phyloP scores from a whole-genome alignment of 1,140 invertebrate genomes.

The Zaprionus nigranus region DNA sequence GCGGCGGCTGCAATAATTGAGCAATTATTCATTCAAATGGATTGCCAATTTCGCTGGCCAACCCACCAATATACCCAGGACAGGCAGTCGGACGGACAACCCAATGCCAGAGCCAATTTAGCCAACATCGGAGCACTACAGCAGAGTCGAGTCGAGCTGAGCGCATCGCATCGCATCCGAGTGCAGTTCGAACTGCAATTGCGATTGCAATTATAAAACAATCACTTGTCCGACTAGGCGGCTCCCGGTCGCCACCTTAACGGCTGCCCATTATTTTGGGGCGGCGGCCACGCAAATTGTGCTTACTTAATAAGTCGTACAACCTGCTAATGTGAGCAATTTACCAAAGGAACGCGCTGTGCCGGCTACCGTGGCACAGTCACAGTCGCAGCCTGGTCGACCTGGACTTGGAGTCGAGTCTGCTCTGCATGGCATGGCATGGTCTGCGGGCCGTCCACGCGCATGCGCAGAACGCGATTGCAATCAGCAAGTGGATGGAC shows the following conservation, averaged over 20 bases:
- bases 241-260: constrained; percentile 78
- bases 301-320: constrained; percentile 85
- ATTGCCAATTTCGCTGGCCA: constrained; percentile 78
- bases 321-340: constrained; percentile 84
- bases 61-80: constrained; percentile 43
- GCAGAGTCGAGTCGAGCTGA: background rate
- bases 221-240: constrained; percentile 80
- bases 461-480: constrained; percentile 72
- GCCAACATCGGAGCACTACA: constrained; percentile 39
- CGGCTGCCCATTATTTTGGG: constrained; percentile 76
- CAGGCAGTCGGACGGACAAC: background rate
- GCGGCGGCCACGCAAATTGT: constrained; percentile 84
- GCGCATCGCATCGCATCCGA: constrained; percentile 56
- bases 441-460: constrained; percentile 57
- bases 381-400: background rate
- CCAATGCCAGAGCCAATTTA: constrained; percentile 73
- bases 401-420: background rate
- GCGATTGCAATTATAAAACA: constrained; percentile 85
- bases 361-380: constrained; percentile 36
- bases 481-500: constrained; percentile 56
- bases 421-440: background rate
- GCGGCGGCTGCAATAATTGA: constrained; percentile 79
- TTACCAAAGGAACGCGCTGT: constrained; percentile 80
- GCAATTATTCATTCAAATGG: constrained; percentile 84
- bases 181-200: constrained; percentile 78